Conservation (phyloP, 1,140 invertebrate genomes). For the Hydropsyche tenuis region DNA sequence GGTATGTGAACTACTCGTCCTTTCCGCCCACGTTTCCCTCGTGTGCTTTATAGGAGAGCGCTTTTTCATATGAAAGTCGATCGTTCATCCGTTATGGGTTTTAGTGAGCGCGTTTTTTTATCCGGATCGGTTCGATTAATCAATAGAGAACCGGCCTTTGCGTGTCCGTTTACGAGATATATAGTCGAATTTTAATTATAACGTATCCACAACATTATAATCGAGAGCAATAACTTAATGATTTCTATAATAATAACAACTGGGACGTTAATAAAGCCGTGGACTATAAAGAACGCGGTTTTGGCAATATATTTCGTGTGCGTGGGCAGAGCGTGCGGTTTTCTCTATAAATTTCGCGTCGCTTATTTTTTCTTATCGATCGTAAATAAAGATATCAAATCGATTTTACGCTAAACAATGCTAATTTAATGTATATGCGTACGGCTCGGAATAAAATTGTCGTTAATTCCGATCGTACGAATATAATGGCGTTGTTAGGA, state of each 20-base stretch:
- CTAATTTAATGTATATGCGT: constrained; percentile 3
- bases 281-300: constrained; percentile 14
- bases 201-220: constrained; percentile 13
- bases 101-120: too few relatives aligned
- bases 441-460: constrained; percentile 14
- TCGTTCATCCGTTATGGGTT: too few relatives aligned
- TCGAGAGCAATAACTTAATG: constrained; percentile 11
- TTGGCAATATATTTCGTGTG: constrained; percentile 19
- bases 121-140: constrained; percentile 2
- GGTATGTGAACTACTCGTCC: constrained; percentile 8
- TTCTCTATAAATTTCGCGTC: neutral
- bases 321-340: constrained; percentile 1
- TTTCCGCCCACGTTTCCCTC: neutral
- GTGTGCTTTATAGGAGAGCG: too few relatives aligned
- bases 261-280: neutral
- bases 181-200: constrained; percentile 24
- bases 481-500: too few relatives aligned
- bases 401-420: constrained; percentile 8
- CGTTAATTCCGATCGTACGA: constrained; percentile 12
- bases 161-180: constrained; percentile 7
- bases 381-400: constrained; percentile 23
- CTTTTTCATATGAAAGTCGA: too few relatives aligned
- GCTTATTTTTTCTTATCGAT: constrained; percentile 2
- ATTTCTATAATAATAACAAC: neutral
- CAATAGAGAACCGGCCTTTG: constrained; percentile 1